Conservation (phyloP, 2,888 invertebrate species). For the Stramonita haemastoma region DNA sequence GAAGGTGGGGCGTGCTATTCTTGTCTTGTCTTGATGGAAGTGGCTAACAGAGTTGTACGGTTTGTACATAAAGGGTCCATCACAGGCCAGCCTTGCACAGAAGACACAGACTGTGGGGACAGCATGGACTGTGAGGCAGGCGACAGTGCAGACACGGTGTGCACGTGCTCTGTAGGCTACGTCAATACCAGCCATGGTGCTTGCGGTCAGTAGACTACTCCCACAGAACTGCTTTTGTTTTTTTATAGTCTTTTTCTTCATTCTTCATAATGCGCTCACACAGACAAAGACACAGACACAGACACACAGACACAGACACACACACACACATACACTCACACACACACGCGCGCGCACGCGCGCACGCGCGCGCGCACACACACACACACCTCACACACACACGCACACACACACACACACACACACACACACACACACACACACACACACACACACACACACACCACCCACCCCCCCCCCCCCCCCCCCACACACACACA, state of each 20-base stretch:
- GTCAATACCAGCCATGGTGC: not conserved
- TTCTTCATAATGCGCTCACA: no score
- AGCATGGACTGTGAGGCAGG: not conserved
- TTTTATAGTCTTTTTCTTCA: no score
- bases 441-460: not conserved
- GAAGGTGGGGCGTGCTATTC: no score
- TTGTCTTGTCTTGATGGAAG: no score
- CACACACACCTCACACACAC: not conserved
- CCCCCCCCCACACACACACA: not conserved
- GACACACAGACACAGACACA: no score
- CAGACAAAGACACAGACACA: no score
- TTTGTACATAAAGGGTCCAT: not conserved
- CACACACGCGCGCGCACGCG: no score
- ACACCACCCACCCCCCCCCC: not conserved
- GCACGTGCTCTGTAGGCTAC: conserved; percentile 11
- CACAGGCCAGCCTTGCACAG: not conserved
- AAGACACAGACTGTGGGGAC: not conserved
- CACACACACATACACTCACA: no score
- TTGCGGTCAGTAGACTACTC: conserved; percentile 1
- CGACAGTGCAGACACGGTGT: not conserved
- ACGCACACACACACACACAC: not conserved
- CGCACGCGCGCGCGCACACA: no score
- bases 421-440: not conserved
- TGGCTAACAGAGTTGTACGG: no score
- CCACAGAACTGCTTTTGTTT: no score